Base-by-base conservation (phyloP, 2,113 vertebrate species). In the Megaleporinus macrocephalus region DNA sequence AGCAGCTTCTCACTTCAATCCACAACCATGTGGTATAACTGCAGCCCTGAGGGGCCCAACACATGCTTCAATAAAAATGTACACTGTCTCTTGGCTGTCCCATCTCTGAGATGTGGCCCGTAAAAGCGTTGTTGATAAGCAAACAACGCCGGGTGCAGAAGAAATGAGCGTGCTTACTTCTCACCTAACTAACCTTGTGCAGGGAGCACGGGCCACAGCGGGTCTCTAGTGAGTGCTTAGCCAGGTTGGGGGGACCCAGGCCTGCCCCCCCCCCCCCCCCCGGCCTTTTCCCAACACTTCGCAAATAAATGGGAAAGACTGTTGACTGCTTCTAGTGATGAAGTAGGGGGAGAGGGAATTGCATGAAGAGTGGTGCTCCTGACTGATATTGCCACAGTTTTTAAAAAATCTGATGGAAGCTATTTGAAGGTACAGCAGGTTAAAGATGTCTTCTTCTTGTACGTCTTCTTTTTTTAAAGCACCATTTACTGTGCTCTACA, bases 121-220 rank as follows among this genome's bases (percentile, higher is more conserved):
- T 83, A 90, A 92, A 91, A 90, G 87, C 90, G 90, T 87, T 81
- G 88, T 91, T 91, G 90, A 92, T 90, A 90, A 88, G 85, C 87
- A 88, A 81, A 71, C 33, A 61, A 83, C 55, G 36, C 86, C 88
- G 20, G 82, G 86, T 88, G 82, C 86, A 84, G 71, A 84, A 75
- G 84, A 86, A 88, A 87, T 75, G 85, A 83, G 77, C 79, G 68
- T 85, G 88, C 92, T 90, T 90, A 85, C 88, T 91, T 90, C 86
- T 88, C 92, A 91, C 86, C 87, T 89, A 74, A 30, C 82, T 82
- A 84, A 86, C 87, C 85, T 83, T 0, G 82, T 86, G 87, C 78
- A 10, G 49, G 80, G 83, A 86, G 76, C 75, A 71, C 66, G 20
- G 79, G 86, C 71, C 85, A 73, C 24, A 33, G 76, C 22, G 72